Evolutionary conservation across 2,888 invertebrate genomes (phyloP).

Genomic region (Drosophila putrida): DNA sequence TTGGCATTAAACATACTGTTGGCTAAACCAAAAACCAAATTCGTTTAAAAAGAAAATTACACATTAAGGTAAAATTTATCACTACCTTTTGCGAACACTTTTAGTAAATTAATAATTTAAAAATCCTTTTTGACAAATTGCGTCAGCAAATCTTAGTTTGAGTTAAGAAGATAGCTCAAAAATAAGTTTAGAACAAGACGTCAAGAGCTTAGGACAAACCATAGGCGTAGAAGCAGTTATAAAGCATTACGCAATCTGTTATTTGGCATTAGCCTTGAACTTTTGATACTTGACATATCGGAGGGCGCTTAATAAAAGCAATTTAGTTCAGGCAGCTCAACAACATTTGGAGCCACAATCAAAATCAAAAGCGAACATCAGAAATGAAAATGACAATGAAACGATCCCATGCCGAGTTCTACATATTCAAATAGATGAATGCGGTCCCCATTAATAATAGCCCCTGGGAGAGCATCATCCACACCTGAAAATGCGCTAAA

Average conservation of each 20-base stretch:
- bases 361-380: constrained; percentile 15
- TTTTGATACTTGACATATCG: constrained; percentile 8
- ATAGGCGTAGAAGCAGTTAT: background rate
- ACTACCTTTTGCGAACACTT: too few relatives aligned
- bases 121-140: too few relatives aligned
- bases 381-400: constrained; percentile 20
- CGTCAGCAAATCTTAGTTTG: too few relatives aligned
- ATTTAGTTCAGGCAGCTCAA: constrained; percentile 19
- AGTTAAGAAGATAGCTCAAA: too few relatives aligned
- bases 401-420: constrained; percentile 42
- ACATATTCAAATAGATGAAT: constrained; percentile 6
- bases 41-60: too few relatives aligned
- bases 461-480: constrained; percentile 48
- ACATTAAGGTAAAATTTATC: too few relatives aligned
- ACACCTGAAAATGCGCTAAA: constrained; percentile 69
- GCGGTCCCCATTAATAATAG: constrained; percentile 14
- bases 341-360: constrained; percentile 33
- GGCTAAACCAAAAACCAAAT: too few relatives aligned
- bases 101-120: too few relatives aligned
- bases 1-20: too few relatives aligned
- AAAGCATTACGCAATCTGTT: constrained; percentile 37
- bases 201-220: background rate
- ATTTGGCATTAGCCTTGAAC: constrained; percentile 44
- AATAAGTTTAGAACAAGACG: too few relatives aligned
- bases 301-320: constrained; percentile 18